phyloP scores from a whole-genome alignment of 2,113 vertebrate species.

The Ochotona curzoniae region DNA sequence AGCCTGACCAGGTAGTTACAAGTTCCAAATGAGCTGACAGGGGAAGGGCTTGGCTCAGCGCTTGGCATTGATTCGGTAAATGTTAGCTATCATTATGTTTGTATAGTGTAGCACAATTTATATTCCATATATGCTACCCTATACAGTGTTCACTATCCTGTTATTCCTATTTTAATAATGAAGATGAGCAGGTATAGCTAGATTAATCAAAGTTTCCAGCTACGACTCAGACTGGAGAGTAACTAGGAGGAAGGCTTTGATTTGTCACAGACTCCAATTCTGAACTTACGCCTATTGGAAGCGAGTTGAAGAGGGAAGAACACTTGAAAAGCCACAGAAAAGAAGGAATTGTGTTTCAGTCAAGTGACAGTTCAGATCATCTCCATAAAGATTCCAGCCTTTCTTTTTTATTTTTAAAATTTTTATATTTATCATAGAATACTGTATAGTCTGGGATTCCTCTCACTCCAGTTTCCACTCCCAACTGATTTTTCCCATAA shows the following conservation, averaged over 20 bases:
- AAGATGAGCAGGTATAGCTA: background rate
- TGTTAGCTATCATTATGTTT: too few relatives aligned
- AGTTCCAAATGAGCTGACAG: constrained; percentile 48
- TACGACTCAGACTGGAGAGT: background rate
- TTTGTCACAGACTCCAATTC: background rate
- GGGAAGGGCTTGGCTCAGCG: background rate
- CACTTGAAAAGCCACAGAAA: constrained; percentile 5
- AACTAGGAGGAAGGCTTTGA: background rate
- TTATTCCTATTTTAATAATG: too few relatives aligned
- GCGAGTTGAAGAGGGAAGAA: background rate
- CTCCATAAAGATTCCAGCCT: background rate
- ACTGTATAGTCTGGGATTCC: too few relatives aligned
- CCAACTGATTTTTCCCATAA: too few relatives aligned
- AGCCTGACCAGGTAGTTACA: background rate
- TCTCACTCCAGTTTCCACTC: too few relatives aligned
- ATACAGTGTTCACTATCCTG: too few relatives aligned
- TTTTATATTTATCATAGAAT: too few relatives aligned
- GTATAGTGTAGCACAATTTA: too few relatives aligned
- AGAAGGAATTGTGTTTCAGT: constrained; percentile 25
- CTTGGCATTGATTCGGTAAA: too few relatives aligned
- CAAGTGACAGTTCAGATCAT: background rate
- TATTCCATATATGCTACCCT: too few relatives aligned
- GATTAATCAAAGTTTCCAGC: too few relatives aligned
- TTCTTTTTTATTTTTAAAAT: background rate
- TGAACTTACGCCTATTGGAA: background rate